Evolutionary conservation across 2,888 invertebrate species (phyloP), one percentile per base, ranked within the genome.

Genomic region (Horisme vitalbata): DNA sequence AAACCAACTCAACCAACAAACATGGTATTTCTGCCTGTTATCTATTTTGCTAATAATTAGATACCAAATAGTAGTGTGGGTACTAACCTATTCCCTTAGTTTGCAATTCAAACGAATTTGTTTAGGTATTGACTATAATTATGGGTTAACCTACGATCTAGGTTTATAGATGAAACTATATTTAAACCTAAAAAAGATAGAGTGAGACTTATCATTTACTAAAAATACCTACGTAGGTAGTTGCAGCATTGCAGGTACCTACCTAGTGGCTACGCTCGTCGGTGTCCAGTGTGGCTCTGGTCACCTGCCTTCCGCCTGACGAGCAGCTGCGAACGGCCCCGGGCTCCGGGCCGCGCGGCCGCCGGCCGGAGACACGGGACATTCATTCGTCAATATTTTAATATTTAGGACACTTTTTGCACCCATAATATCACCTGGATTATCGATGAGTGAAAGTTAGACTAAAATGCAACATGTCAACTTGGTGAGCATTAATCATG

Each of bases 361-460:
- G 18, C 1, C 18, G 18, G 18, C 13, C 12, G 9, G 15, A 13
- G 28, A 14, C 21, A 11, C n/a, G 18, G 18, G 15, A 32, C 36
- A 32, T 37, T 18, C 31, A 12, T 44, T 36, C 18, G 4, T 6
- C 35, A 18, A 26, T 20, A 2, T 5, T 27, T 37, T 26, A 20
- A 37, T 44, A 44, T 44, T 36, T 26, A 44, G 44, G 44, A 10
- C 37, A 18, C 12, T 44, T 44, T 37, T 44, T 44, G 32, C 10
- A 26, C 9, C 13, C 23, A 27, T 10, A 11, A 11, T 5, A 9
- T 34, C 24, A 15, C 30, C 9, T 37, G 32, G 8, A 47, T 46
- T 21, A 45, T 43, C 12, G 43, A 8, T 49, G 49, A 47, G 18
- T 32, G 12, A 34, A 45, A 45, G 18, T 37, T 11, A 4, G 9